Evolutionary conservation across 2,888 invertebrate genomes (phyloP).

Genomic region (Drosophila antonietae): DNA sequence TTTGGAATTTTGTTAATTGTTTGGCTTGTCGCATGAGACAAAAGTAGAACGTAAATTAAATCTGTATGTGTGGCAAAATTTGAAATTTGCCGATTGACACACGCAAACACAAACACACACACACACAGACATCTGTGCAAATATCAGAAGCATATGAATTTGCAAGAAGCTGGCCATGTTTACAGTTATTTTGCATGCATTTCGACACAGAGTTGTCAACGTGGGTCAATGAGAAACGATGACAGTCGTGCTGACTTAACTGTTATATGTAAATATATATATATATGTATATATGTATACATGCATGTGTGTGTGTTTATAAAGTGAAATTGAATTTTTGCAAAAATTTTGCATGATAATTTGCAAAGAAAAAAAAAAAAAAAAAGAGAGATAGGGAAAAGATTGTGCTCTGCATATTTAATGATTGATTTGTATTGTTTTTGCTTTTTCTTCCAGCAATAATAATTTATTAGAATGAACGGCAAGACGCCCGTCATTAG

Average conservation of each 20-base stretch:
- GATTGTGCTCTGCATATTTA: conserved; percentile 46
- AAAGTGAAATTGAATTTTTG: conserved; percentile 41
- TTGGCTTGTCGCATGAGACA: conserved; percentile 11
- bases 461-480: conserved; percentile 56
- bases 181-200: conserved; percentile 52
- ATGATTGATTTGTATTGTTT: conserved; percentile 1
- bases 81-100: conserved; percentile 7
- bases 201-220: conserved; percentile 46
- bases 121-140: conserved; percentile 13
- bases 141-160: background rate
- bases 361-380: background rate
- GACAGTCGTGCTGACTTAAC: conserved; percentile 36
- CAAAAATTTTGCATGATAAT: conserved; percentile 10
- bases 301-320: background rate
- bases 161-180: conserved; percentile 38
- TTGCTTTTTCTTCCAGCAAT: conserved; percentile 42
- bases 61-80: conserved; percentile 41
- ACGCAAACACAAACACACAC: conserved; percentile 10
- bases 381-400: background rate
- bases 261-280: conserved; percentile 31
- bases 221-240: background rate
- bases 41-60: conserved; percentile 22
- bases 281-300: background rate
- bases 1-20: conserved; percentile 67
- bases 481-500: conserved; percentile 44